phyloP scores from a whole-genome alignment of 2,797 vertebrate species.

The Valencia hispanica region DNA sequence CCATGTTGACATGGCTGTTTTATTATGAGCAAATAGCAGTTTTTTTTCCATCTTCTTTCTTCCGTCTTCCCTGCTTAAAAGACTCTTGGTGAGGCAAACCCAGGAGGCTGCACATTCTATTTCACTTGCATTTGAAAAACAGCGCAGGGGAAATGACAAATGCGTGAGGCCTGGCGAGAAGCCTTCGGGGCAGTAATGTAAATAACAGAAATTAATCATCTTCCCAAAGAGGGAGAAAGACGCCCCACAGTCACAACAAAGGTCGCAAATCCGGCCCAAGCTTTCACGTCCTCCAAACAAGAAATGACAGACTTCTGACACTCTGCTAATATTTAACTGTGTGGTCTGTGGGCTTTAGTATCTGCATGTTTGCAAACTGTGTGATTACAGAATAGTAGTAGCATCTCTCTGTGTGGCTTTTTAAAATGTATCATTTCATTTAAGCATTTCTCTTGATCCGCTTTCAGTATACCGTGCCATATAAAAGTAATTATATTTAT shows the following conservation, averaged over 20 bases:
- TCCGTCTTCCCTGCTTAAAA: conserved; percentile 50
- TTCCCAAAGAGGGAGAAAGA: conserved; percentile 66
- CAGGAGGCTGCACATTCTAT: conserved; percentile 72
- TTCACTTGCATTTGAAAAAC: conserved; percentile 79
- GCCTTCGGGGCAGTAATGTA: conserved; percentile 77
- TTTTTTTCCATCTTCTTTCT: conserved; percentile 12
- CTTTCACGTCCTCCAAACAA: conserved; percentile 70
- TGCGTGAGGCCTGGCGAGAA: conserved; percentile 66
- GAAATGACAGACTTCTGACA: conserved; percentile 73
- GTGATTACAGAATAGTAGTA: no score
- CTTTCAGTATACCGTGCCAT: no score
- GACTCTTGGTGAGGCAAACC: conserved; percentile 55
- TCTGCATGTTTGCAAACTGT: conserved; percentile 22
- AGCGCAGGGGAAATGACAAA: conserved; percentile 77
- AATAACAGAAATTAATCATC: conserved; percentile 82
- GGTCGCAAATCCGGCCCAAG: conserved; percentile 66
- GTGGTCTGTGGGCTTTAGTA: conserved; percentile 40
- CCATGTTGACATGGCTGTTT: conserved; percentile 66
- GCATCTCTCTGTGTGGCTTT: no score
- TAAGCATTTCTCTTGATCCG: conserved; percentile 19
- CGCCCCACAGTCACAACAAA: conserved; percentile 72
- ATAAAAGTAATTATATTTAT: neutral
- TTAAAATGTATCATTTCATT: no score
- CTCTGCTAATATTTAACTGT: conserved; percentile 54
- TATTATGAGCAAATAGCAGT: conserved; percentile 70